Base-by-base conservation (phyloP, 2,113 vertebrate genomes). In the Pardalotus punctatus region DNA sequence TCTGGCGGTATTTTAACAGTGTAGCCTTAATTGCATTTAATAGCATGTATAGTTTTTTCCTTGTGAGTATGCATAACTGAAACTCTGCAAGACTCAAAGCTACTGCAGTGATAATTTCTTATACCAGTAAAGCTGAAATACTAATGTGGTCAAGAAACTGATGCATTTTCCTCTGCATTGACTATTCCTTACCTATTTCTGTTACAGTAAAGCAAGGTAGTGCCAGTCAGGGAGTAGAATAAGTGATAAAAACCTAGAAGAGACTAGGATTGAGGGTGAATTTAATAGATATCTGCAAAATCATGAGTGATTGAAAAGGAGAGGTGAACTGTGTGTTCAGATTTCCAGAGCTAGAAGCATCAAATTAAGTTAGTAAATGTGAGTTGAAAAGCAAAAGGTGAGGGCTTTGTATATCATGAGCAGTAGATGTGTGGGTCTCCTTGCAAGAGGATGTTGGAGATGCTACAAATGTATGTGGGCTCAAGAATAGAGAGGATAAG, bases 11-110 rank as follows among this genome's bases (percentile, higher is more conserved):
- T 96, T 95, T 95, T 92, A 94, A 81, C 51, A 33, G 60, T 29
- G 25, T 58, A 67, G 57, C 64, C 40, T 81, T 95, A 95, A 96
- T 92, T 90, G 31, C 22, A n/a, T 88, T 86, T 92, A 93, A 86
- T 86, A 81, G 51, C 71, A 53, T 56, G 14, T 66, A 25, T 60
- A 42, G n/a, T 43, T 88, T 54, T 66, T 85, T 25, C 42, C 42
- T 72, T 78, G 11, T 70, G n/a, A 58, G 19, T 14, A 3, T 62
- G 16, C 20, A 29, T 48, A 81, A 42, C 58, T 70, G 88, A 78
- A 95, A 74, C 67, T 69, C 53, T 88, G 47, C 45, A 67, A 33
- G 57, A 62, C 42, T 86, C 38, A 23, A 15, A 81, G 51, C 54
- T 77, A 76, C 38, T 86, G 62, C 58, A 57, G 35, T 31, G 54